Percentiles rank a stretch among this genome's conserved stretches.
These are phyloP conservation scores for Acronicta psi DNA, from an alignment of 2,888 invertebrate genomes.

Conservation along the genomic window DNA sequence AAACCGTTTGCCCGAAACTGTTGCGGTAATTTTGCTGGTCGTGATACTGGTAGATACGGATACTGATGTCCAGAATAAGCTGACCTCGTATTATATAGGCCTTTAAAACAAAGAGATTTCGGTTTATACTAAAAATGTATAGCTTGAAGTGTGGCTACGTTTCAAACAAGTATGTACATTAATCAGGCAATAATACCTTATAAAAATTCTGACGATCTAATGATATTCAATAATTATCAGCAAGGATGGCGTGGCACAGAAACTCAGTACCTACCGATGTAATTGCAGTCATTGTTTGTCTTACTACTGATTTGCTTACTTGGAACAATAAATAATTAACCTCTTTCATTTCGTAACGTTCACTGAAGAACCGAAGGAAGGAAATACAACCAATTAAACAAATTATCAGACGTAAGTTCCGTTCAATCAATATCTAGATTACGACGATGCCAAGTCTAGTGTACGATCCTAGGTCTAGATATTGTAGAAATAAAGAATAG, in stretches of 20 bases:
- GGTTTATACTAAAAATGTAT: too few species aligned
- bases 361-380: slow-evolving; percentile 16
- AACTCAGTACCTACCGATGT: slow-evolving; percentile 39
- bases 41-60: too few species aligned
- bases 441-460: slow-evolving; percentile 15
- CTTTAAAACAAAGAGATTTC: too few species aligned
- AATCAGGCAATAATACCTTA: slow-evolving; percentile 16
- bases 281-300: slow-evolving; percentile 56
- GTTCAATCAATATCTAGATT: slow-evolving; percentile 15
- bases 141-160: too few species aligned
- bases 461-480: slow-evolving; percentile 15
- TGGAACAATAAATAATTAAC: slow-evolving; percentile 32
- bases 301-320: slow-evolving; percentile 40
- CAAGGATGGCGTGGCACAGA: slow-evolving; percentile 55
- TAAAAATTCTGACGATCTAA: slow-evolving; percentile 52
- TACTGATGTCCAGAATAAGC: too few species aligned
- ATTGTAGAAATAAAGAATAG: slow-evolving; percentile 3
- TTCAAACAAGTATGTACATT: neutral
- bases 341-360: slow-evolving; percentile 43
- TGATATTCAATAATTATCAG: slow-evolving; percentile 52
- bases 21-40: too few species aligned
- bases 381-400: slow-evolving; percentile 26
- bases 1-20: too few species aligned
- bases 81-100: too few species aligned
- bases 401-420: slow-evolving; percentile 18